Evolutionary conservation across 2,888 invertebrate genomes (phyloP), one percentile per base, ranked within the genome.

Genomic region (Lepetodrilus schrolli): DNA sequence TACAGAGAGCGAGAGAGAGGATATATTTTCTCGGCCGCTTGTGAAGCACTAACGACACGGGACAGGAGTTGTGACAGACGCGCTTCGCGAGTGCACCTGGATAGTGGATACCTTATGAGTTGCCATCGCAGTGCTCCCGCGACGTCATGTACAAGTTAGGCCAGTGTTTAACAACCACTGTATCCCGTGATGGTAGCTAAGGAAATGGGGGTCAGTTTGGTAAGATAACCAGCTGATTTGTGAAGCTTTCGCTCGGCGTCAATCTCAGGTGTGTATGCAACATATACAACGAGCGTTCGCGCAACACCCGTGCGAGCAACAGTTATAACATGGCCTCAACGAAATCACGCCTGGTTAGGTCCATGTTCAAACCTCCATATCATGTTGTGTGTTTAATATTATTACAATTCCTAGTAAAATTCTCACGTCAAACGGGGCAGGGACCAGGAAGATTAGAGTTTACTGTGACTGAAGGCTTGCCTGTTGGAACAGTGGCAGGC

Each of bases 381-480:
- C 82, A 81, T 74, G 70, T 79, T 7, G 66, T 79, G 10, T 74
- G 73, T 37, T 49, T 86, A 26, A 58, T 85, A 17, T 72, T 85
- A 26, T 58, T 86, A 69, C 82, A 85, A 70, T 85, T 85, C 75
- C 76, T 87, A 34, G 81, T 83, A 21, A 81, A 81, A 74, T 86
- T 84, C 76, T 82, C 86, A 26, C 87, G 85, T 47, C n/a, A n/a
- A n/a, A n/a, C n/a, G n/a, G 86, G 86, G 3, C 86, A 86, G 69
- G 88, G 86, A 0, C 87, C 87, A n/a, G 87, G 87, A 5, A 37
- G 70, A n/a, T n/a, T n/a, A n/a, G 75, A 78, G 23, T 94, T 97
- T 86, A 95, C 95, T 87, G 94, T 97, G 78, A 92, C 93, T 74
- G 98, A 98, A 91, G 96, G 95, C 77, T 94, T 95, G 88, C 94